Percentiles rank a stretch among this genome's conserved stretches.
Conservation (phyloP, 2,797 vertebrate genomes). For the Muscicapa comitata region DNA sequence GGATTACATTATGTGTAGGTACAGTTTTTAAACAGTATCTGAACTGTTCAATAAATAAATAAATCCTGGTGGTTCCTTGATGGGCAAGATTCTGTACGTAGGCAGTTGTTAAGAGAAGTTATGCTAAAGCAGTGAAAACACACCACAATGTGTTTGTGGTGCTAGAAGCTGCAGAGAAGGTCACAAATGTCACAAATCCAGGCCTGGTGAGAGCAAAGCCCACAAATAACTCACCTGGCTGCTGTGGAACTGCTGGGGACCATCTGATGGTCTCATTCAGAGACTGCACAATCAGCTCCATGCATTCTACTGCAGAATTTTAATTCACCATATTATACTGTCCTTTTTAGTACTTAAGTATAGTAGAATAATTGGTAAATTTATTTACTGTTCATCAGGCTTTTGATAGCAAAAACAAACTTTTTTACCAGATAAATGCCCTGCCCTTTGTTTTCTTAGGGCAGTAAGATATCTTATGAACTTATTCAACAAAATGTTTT, state of each 20-base stretch:
- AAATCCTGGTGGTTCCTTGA: neutral
- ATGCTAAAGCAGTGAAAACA: neutral
- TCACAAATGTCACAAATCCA: neutral
- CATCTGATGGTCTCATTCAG: neutral
- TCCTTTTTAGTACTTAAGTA: neutral
- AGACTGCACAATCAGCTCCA: neutral
- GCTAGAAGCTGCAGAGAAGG: neutral
- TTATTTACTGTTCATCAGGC: neutral
- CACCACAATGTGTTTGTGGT: neutral
- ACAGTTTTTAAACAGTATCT: neutral
- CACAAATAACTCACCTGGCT: neutral
- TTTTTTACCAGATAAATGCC: neutral
- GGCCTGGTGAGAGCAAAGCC: neutral
- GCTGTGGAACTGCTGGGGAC: neutral
- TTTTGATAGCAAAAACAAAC: neutral
- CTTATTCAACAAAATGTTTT: conserved; percentile 1
- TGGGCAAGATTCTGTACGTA: neutral
- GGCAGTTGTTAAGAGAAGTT: neutral
- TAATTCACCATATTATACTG: neutral
- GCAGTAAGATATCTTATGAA: neutral
- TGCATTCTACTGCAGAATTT: neutral
- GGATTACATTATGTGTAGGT: neutral
- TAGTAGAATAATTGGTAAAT: neutral
- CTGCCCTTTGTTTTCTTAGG: neutral
- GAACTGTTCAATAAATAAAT: neutral